A percentile compares a stretch with the other conserved stretches of the same genome.
phyloP scores from a whole-genome alignment of 2,113 vertebrate species.

The Ploceus nigricollis region DNA sequence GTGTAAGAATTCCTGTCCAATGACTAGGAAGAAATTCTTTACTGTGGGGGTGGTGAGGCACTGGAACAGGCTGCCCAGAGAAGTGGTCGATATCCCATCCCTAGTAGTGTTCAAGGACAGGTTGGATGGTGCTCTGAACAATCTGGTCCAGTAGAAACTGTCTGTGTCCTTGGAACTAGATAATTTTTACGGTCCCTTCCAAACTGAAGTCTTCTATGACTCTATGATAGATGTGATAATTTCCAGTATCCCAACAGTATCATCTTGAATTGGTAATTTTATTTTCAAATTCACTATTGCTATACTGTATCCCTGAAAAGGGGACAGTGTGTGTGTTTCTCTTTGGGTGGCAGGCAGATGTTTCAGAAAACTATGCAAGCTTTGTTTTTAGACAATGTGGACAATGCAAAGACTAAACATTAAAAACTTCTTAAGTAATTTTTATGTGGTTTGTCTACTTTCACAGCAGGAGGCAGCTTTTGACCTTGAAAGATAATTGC shows the following conservation, averaged over 20 bases:
- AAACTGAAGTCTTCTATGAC: background rate
- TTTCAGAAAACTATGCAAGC: background rate
- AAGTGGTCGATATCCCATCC: background rate
- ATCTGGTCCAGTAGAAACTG: background rate
- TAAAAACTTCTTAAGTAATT: background rate
- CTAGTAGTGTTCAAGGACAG: background rate
- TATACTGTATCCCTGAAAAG: background rate
- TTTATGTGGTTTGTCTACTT: background rate
- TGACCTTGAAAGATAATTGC: constrained; percentile 45
- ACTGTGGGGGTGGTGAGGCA: background rate
- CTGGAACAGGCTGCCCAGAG: background rate
- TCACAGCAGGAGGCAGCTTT: background rate
- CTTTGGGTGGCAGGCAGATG: background rate
- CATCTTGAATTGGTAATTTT: background rate
- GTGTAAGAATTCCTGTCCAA: background rate
- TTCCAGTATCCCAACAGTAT: background rate
- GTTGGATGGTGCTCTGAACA: background rate
- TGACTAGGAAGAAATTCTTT: background rate
- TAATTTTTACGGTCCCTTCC: background rate
- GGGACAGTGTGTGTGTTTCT: background rate
- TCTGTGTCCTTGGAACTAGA: background rate
- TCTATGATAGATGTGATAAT: background rate
- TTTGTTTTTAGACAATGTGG: background rate
- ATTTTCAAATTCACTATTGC: background rate
- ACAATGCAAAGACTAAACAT: background rate